Conservation (phyloP, 2,797 vertebrate species). For the Xenops minutus region DNA sequence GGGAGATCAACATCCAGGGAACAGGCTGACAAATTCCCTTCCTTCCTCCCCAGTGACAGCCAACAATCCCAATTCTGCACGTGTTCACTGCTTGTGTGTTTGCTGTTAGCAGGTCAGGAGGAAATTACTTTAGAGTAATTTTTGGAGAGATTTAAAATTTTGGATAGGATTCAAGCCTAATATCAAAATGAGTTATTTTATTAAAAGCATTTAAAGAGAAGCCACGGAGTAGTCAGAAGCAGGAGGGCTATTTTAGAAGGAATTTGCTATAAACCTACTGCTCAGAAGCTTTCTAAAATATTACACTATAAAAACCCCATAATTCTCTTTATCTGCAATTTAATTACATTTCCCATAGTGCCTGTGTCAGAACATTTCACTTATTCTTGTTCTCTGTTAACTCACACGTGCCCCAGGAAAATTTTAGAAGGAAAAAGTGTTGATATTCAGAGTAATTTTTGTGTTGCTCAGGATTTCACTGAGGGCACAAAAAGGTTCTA, state of each 20-base stretch:
- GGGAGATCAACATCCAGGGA: not conserved
- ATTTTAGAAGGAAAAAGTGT: not conserved
- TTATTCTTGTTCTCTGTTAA: conserved; percentile 38
- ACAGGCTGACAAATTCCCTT: not conserved
- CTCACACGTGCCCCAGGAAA: not conserved
- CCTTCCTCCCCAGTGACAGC: not conserved
- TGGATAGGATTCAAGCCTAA: conserved; percentile 66
- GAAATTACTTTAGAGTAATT: conserved; percentile 71
- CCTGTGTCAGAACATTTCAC: conserved; percentile 35
- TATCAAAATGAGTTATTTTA: conserved; percentile 73
- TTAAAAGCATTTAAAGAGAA: conserved; percentile 71
- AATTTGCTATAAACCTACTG: conserved; percentile 60
- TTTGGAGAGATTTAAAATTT: conserved; percentile 50
- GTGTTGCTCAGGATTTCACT: not conserved
- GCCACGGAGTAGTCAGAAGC: not conserved
- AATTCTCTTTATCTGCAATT: conserved; percentile 72
- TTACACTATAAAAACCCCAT: conserved; percentile 43
- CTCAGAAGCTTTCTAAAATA: conserved; percentile 73
- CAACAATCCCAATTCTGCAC: not conserved
- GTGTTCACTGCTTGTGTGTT: conserved; percentile 52
- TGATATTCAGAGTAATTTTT: not conserved
- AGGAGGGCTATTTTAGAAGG: conserved; percentile 44
- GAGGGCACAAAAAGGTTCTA: not conserved
- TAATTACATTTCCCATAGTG: conserved; percentile 63
- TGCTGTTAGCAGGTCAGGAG: conserved; percentile 60